phyloP scores from a whole-genome alignment of 2,888 invertebrate genomes.

The Brachyptera risi region DNA sequence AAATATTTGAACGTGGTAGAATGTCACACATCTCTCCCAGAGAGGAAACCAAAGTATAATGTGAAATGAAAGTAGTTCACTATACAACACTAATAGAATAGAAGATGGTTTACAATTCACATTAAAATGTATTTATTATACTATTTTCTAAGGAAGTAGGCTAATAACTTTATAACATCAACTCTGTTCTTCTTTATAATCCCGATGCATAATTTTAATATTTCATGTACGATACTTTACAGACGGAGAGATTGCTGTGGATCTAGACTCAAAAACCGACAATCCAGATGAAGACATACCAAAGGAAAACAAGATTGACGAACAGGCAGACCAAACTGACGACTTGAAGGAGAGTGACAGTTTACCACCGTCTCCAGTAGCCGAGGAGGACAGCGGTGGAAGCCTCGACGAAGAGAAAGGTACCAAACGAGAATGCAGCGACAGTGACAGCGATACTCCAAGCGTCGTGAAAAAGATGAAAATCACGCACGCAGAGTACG shows the following conservation, averaged over 20 bases:
- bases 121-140: no score
- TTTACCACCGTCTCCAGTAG: background rate
- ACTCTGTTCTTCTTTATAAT: no score
- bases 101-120: no score
- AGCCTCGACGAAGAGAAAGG: conserved; percentile 1
- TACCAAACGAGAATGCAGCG: conserved; percentile 25
- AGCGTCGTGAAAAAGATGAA: conserved; percentile 25
- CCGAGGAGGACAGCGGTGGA: conserved; percentile 12
- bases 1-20: no score
- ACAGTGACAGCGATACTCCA: conserved; percentile 29
- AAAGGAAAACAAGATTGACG: conserved; percentile 1
- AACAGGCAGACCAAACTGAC: background rate
- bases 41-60: no score
- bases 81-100: no score
- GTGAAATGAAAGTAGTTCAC: no score
- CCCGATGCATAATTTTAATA: background rate
- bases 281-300: background rate
- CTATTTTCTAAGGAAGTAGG: no score
- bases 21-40: no score
- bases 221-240: background rate
- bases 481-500: conserved; percentile 22
- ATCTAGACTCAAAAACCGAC: background rate
- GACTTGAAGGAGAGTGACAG: conserved; percentile 13
- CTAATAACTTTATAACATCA: no score
- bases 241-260: background rate